Percentiles rank a stretch among this genome's conserved stretches.
Evolutionary conservation across 2,113 vertebrate genomes (phyloP).

Genomic region (Petaurus breviceps): DNA sequence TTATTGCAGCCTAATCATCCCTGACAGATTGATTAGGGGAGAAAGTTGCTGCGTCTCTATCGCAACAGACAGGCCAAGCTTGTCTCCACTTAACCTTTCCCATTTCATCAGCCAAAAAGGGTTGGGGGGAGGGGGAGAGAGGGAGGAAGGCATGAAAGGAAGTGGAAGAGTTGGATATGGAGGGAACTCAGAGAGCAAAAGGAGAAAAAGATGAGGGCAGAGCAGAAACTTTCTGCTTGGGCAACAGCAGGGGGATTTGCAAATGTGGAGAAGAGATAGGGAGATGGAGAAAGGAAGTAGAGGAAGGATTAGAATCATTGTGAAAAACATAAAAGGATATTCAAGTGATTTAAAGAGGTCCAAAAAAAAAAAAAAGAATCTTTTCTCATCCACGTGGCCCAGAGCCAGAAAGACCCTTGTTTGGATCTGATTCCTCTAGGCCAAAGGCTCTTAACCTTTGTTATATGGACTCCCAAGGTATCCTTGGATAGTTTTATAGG

Average conservation of each 20-base stretch:
- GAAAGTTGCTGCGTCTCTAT: slow-evolving; percentile 62
- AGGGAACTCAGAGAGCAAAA: neutral
- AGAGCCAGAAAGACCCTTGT: neutral
- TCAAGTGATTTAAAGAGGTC: neutral
- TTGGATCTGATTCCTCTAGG: neutral
- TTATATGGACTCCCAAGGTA: neutral
- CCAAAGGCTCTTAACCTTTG: neutral
- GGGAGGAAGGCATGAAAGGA: fast-evolving
- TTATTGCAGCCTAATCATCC: slow-evolving; percentile 58
- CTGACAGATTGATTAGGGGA: slow-evolving; percentile 73
- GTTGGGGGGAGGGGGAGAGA: neutral
- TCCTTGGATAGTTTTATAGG: neutral
- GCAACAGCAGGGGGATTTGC: neutral
- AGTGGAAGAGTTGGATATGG: neutral
- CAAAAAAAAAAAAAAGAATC: neutral
- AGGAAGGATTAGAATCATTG: neutral
- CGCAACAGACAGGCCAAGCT: slow-evolving; percentile 58
- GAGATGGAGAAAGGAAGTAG: neutral
- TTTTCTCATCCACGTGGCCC: neutral
- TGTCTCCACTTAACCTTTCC: slow-evolving; percentile 72
- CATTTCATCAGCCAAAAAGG: neutral
- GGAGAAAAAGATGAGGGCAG: neutral
- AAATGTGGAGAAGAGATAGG: fast-evolving
- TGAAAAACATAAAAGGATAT: neutral
- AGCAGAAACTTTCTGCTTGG: neutral